phyloP scores from a whole-genome alignment of 1,140 invertebrate species.

The Parasteatoda tepidariorum region DNA sequence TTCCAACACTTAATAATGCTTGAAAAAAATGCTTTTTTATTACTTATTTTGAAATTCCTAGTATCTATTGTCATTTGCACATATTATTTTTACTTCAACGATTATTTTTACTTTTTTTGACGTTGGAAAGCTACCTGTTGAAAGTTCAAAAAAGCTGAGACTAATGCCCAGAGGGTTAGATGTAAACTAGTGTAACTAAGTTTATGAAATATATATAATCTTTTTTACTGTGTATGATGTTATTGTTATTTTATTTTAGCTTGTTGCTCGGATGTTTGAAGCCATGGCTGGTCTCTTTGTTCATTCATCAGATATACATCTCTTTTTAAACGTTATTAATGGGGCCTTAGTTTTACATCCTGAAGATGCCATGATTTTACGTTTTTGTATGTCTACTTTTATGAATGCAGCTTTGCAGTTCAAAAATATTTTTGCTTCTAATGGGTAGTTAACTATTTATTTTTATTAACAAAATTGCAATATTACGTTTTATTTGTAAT shows the following conservation, averaged over 20 bases:
- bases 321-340: conserved; percentile 98
- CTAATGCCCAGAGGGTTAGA: too few relatives aligned
- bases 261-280: conserved; percentile 97
- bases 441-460: conserved; percentile 77
- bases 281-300: conserved; percentile 98
- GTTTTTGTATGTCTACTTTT: conserved; percentile 96
- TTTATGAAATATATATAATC: too few relatives aligned
- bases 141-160: too few relatives aligned
- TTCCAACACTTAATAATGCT: too few relatives aligned
- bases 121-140: too few relatives aligned
- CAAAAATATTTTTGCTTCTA: conserved; percentile 98
- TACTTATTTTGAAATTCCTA: too few relatives aligned
- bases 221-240: neutral
- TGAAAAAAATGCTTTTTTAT: too few relatives aligned
- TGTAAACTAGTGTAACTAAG: too few relatives aligned
- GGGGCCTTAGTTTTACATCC: conserved; percentile 96
- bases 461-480: neutral
- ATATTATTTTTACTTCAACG: too few relatives aligned
- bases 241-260: conserved; percentile 68
- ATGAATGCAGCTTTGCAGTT: conserved; percentile 98
- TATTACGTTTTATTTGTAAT: neutral
- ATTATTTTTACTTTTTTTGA: too few relatives aligned
- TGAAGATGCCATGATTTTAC: conserved; percentile 93
- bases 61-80: too few relatives aligned
- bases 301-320: conserved; percentile 95